These are phyloP conservation scores for Rissa tridactyla DNA, from an alignment of 2,113 vertebrate species.

Conservation along the genomic window DNA sequence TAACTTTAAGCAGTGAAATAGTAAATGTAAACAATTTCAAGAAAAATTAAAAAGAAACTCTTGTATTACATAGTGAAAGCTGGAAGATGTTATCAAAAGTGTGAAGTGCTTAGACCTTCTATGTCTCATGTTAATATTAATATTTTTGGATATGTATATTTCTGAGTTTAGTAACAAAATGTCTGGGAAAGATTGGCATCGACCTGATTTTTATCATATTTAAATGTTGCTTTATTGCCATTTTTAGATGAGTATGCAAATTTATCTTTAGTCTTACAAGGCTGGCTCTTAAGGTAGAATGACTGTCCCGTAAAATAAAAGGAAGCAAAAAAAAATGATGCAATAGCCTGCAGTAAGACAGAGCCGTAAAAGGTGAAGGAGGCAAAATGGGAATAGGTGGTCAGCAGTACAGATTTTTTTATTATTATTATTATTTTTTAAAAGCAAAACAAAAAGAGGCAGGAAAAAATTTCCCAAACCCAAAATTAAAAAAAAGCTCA, in stretches of 20 bases:
- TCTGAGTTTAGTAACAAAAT: background rate
- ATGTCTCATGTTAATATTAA: background rate
- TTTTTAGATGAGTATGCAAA: background rate
- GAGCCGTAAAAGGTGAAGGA: background rate
- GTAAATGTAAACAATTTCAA: background rate
- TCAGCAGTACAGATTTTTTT: background rate
- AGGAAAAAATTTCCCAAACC: rapidly evolving
- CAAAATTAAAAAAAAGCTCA: background rate
- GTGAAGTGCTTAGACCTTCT: background rate
- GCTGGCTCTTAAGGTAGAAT: background rate
- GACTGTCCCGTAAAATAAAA: background rate
- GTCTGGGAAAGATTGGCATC: background rate
- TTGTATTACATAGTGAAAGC: background rate
- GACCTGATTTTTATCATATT: background rate
- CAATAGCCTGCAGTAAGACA: background rate
- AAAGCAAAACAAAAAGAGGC: background rate
- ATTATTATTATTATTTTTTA: background rate
- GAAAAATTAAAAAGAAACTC: background rate
- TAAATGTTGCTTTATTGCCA: background rate
- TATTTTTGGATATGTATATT: background rate
- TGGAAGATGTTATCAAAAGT: background rate
- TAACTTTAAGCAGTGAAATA: background rate
- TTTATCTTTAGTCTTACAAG: background rate
- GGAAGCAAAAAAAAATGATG: background rate
- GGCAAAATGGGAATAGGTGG: background rate